Base-by-base conservation (phyloP, 2,797 vertebrate species). In the Aratinga solstitialis region DNA sequence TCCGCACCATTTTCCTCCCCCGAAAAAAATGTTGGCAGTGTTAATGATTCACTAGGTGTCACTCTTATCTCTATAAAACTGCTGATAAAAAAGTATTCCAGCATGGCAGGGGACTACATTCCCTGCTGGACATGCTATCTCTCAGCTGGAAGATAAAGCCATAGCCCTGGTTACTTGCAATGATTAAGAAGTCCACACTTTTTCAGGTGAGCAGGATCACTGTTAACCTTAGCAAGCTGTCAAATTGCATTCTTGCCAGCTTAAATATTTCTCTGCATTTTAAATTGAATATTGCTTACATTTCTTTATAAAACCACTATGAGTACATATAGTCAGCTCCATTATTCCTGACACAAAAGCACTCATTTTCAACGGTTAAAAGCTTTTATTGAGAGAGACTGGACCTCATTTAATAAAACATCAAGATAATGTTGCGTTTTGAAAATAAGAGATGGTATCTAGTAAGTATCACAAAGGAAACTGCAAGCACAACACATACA, bases 31-130 rank as follows among this genome's bases (percentile, higher is more conserved):
- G 19, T 38, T 91, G 48, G n/a, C 58, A 69, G 3, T 53, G 20
- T 54, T 75, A 69, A 29, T 59, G 43, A 30, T 92, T 95, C 86
- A 87, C 80, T 91, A 86, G 85, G 34, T 93, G 88, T 94, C 94
- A 94, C 66, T 73, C 83, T 94, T 58, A 72, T 18, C 14, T 88
- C 40, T 90, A 3, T 38, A 26, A 68, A 87, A 69, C 5, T 61
- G 51, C 21, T 13, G 10, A 50, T 6, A 51, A 20, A 48, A 42
- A 54, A 36, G 2, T 2, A 42, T 48, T 68, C 53, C 48, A 88
- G 53, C 32, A 84, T 72, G 54, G 5, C n/a, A 66, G 63, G 5
- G 88, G 27, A 50, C 27, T 86, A 10, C 22, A 48, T 63, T 86
- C 5, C 17, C 18, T 79, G 50, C 16, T 86, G 54, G 54, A 94